Conservation (phyloP, 2,113 vertebrate species). For the Spea multiplicata region DNA sequence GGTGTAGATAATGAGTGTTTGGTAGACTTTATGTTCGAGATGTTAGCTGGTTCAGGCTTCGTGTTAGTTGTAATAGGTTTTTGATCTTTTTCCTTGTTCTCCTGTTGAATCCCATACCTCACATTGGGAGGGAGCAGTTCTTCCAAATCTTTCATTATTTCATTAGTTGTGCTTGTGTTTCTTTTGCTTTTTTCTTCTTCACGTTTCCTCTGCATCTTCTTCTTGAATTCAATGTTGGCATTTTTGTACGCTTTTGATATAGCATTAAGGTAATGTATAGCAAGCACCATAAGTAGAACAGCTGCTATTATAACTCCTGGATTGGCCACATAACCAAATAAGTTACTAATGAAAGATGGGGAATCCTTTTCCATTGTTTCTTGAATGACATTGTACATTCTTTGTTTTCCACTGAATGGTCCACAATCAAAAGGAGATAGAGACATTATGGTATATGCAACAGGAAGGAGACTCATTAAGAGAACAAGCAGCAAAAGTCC, state of each 20-base stretch:
- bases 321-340: slow-evolving; percentile 87
- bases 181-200: slow-evolving; percentile 90
- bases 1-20: neutral
- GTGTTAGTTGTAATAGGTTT: neutral
- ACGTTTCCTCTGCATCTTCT: slow-evolving; percentile 90
- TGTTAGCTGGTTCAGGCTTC: neutral
- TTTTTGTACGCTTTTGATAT: slow-evolving; percentile 87
- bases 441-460: slow-evolving; percentile 94
- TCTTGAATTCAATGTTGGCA: slow-evolving; percentile 84
- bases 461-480: slow-evolving; percentile 92
- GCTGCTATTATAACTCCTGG: slow-evolving; percentile 91
- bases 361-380: slow-evolving; percentile 90
- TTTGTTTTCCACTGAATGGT: slow-evolving; percentile 92
- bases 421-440: slow-evolving; percentile 94
- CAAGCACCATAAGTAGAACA: slow-evolving; percentile 92
- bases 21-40: neutral
- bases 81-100: slow-evolving; percentile 49
- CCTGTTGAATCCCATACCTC: slow-evolving; percentile 55
- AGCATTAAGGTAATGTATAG: slow-evolving; percentile 91
- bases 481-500: slow-evolving; percentile 88
- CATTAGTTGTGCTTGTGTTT: slow-evolving; percentile 77
- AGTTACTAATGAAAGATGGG: slow-evolving; percentile 82
- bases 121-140: slow-evolving; percentile 69
- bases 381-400: slow-evolving; percentile 90
- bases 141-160: slow-evolving; percentile 77